Evolutionary conservation across 1,140 invertebrate genomes (phyloP).

Genomic region (Diorhabda elongata): DNA sequence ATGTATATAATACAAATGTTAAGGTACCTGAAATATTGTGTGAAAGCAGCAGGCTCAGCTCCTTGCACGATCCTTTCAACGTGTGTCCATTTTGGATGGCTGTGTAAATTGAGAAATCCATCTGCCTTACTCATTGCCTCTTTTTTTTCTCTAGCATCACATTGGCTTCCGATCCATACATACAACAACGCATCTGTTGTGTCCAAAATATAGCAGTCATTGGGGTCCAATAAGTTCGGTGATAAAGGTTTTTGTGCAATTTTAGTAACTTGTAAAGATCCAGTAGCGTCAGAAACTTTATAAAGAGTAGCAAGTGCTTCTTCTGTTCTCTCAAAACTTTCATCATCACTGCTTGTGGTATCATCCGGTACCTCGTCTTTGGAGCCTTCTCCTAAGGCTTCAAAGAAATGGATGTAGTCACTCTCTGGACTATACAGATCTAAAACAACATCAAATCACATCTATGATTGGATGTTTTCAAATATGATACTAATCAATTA

Average conservation of each 20-base stretch:
- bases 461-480: too few relatives aligned
- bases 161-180: slow-evolving; percentile 80
- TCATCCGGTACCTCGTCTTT: slow-evolving; percentile 64
- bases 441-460: slow-evolving; percentile 35
- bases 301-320: slow-evolving; percentile 59
- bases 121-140: slow-evolving; percentile 74
- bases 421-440: slow-evolving; percentile 61
- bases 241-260: slow-evolving; percentile 64
- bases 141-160: slow-evolving; percentile 70
- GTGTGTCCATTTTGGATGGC: slow-evolving; percentile 75
- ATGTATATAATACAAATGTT: neutral
- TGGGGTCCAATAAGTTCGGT: slow-evolving; percentile 67
- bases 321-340: slow-evolving; percentile 56
- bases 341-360: slow-evolving; percentile 63
- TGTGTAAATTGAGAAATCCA: slow-evolving; percentile 64
- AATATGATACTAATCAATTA: too few relatives aligned
- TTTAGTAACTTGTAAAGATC: slow-evolving; percentile 60
- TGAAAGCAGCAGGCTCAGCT: slow-evolving; percentile 71
- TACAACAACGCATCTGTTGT: slow-evolving; percentile 75
- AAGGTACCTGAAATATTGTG: slow-evolving; percentile 65
- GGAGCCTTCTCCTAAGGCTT: slow-evolving; percentile 65
- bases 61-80: slow-evolving; percentile 65
- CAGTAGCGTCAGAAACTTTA: slow-evolving; percentile 66
- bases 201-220: slow-evolving; percentile 82
- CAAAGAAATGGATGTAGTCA: slow-evolving; percentile 67